Percentiles rank a stretch among this genome's conserved stretches.
Evolutionary conservation across 1,140 invertebrate genomes (phyloP).

Genomic region (Heliothis virescens): DNA sequence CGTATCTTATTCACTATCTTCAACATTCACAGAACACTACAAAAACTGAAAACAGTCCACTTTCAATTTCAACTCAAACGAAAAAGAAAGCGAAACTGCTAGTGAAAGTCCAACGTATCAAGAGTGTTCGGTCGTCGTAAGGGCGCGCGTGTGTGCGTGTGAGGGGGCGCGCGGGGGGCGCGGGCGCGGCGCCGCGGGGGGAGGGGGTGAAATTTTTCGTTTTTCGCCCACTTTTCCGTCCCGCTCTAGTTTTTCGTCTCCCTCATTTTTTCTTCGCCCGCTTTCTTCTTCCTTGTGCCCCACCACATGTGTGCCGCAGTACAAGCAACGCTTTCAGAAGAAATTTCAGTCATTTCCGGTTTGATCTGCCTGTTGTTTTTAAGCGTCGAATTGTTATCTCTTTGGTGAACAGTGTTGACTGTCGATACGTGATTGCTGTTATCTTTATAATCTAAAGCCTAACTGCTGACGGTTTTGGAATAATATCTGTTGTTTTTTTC

Average conservation of each 20-base stretch:
- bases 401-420: background rate
- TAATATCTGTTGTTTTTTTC: constrained; percentile 38
- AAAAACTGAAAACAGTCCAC: background rate
- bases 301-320: constrained; percentile 84
- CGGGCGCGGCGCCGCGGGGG: constrained; percentile 55
- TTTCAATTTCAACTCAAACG: background rate
- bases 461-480: constrained; percentile 9
- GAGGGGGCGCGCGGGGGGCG: constrained; percentile 59
- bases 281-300: constrained; percentile 85
- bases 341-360: constrained; percentile 64
- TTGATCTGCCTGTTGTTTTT: constrained; percentile 51
- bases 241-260: constrained; percentile 86
- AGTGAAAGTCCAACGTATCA: constrained; percentile 72
- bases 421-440: constrained; percentile 13
- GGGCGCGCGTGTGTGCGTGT: constrained; percentile 76
- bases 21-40: background rate
- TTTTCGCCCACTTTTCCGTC: constrained; percentile 86
- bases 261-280: constrained; percentile 85
- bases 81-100: constrained; percentile 49
- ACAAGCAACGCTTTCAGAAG: constrained; percentile 59
- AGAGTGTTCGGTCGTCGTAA: constrained; percentile 52
- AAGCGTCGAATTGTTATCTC: constrained; percentile 20
- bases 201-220: constrained; percentile 84
- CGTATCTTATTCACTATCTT: too few species aligned
- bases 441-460: constrained; percentile 5